Conservation (phyloP, 2,797 vertebrate genomes). For the Orientallactaga sibirica region DNA sequence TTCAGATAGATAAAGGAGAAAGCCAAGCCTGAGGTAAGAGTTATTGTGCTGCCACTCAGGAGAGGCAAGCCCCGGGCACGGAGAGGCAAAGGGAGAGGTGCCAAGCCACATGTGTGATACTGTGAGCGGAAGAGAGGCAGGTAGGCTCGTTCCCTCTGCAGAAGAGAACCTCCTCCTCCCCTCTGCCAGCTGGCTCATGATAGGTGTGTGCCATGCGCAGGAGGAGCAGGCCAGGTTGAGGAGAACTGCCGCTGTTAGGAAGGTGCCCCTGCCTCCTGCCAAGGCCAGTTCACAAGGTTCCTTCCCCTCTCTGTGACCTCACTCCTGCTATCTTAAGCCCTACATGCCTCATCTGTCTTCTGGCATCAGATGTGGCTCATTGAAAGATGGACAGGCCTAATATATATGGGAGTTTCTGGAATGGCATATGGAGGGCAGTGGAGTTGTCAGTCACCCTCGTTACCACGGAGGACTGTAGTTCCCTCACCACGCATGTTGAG, state of each 20-base stretch:
- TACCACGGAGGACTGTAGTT: not conserved
- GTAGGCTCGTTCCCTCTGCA: not conserved
- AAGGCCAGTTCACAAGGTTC: not conserved
- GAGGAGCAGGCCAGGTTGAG: not conserved
- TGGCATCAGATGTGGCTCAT: not conserved
- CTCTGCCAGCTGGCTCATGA: not conserved
- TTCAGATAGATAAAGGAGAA: not conserved
- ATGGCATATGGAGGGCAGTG: not conserved
- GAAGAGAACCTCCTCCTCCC: not conserved
- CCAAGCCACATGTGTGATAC: not conserved
- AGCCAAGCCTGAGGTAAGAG: not conserved
- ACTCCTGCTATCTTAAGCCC: not conserved
- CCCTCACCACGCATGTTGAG: not conserved
- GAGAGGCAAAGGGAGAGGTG: not conserved
- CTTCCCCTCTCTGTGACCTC: not conserved
- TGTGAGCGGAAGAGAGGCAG: not conserved
- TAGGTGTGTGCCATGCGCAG: not conserved
- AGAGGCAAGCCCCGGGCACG: not conserved
- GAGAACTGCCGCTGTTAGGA: not conserved
- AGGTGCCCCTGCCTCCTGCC: not conserved
- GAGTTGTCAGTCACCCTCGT: no score
- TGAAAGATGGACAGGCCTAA: not conserved
- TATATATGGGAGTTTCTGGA: not conserved
- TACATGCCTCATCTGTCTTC: not conserved
- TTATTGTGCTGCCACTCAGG: not conserved